These are phyloP conservation scores for Paguma larvata DNA, from an alignment of 2,797 vertebrate genomes.

Conservation along the genomic window DNA sequence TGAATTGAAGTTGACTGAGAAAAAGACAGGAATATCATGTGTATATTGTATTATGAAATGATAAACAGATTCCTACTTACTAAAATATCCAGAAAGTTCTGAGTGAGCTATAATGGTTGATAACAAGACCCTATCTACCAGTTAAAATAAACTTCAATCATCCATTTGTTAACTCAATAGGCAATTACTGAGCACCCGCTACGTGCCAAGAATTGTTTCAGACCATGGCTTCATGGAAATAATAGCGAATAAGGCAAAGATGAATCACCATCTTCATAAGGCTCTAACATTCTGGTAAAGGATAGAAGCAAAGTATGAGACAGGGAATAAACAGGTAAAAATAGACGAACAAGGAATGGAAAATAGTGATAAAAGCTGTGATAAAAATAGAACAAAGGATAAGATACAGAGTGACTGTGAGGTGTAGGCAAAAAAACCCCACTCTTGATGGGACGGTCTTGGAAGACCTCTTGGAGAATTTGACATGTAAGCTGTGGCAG, in stretches of 20 bases:
- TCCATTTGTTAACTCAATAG: not conserved
- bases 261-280: not conserved
- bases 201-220: not conserved
- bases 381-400: not conserved
- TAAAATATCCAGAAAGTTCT: constrained; percentile 28
- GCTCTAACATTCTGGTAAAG: not conserved
- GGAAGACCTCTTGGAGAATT: not conserved
- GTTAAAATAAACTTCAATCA: not conserved
- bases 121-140: not conserved
- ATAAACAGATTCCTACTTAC: not conserved
- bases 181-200: not conserved
- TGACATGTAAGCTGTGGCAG: not conserved
- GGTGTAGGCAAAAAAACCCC: not conserved
- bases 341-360: not conserved
- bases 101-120: not conserved
- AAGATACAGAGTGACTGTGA: not conserved
- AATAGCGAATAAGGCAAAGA: not conserved
- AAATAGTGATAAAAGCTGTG: not conserved
- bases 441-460: not conserved
- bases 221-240: not conserved
- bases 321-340: not conserved
- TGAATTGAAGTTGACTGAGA: not conserved
- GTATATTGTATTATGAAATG: not conserved
- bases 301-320: not conserved
- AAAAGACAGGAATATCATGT: not conserved